Base-by-base conservation (phyloP, 2,888 invertebrate genomes). In the Ctena decussata region DNA sequence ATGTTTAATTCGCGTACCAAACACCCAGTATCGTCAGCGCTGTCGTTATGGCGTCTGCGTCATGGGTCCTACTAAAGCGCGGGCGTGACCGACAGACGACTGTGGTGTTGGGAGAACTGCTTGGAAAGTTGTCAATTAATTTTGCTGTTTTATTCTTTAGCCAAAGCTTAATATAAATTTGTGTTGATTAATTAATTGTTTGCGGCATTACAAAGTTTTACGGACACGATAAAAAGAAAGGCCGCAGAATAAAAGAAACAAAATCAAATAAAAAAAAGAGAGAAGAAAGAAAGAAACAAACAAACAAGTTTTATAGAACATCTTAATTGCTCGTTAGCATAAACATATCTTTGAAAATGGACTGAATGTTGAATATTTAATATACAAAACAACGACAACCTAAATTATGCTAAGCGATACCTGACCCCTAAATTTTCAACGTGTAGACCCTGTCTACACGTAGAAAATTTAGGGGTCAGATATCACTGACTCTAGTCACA, bases 1-100 rank as follows among this genome's bases (percentile, higher is more conserved):
- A 70, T 69, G 35, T 32, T 46, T 18, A 69, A 44, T 69, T 32
- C 70, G 69, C 77, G 70, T 70, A 69, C 77, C 57, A 57, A 57
- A 57, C 57, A 57, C 57, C 57, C 57, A 27, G 57, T 57, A 57
- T 57, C 57, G 57, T 57, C 27, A 57, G 57, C 57, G 57, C 57
- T 27, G 57, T 57, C 6, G 57, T 57, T 57, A 27, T 57, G 57
- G 57, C 57, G 57, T 57, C 57, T 57, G 57, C 27, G 57, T 27
- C 24, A 27, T 27, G 27, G 57, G 57, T 27, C 8, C 27, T 27
- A 27, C 57, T 57, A 57, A 57, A 57, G 57, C 5, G 5, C 57
- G 57, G 57, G 57, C 57, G 57, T 57, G 57, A 57, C 57, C 6
- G 57, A 27, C 57, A 57, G 57, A 57, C 57, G 57, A 15, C 57